A percentile compares a stretch with the other conserved stretches of the same genome.
phyloP scores from a whole-genome alignment of 2,113 vertebrate genomes.

The Tilapia sparmanii region DNA sequence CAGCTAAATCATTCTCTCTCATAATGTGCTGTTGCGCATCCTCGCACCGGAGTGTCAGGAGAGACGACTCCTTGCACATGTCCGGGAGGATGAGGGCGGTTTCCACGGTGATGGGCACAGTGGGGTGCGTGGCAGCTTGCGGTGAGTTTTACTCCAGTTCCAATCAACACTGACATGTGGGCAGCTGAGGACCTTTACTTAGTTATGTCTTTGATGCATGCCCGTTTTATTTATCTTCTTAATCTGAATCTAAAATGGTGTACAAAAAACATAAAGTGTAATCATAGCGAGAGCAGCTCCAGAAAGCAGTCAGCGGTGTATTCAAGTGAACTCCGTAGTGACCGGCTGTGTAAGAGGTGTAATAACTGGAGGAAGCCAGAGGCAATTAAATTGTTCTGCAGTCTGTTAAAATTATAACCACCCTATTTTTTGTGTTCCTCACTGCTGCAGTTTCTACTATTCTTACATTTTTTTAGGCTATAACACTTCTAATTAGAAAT shows the following conservation, averaged over 20 bases:
- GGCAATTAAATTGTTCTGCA: neutral
- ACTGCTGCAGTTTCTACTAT: neutral
- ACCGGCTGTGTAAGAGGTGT: neutral
- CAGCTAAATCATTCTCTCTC: constrained; percentile 19
- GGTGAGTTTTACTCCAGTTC: neutral
- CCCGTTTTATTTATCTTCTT: neutral
- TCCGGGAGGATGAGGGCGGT: neutral
- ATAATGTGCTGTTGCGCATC: neutral
- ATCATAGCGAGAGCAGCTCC: neutral
- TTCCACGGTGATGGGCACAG: neutral
- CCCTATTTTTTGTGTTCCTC: neutral
- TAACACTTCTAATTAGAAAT: neutral
- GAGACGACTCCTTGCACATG: constrained; percentile 2
- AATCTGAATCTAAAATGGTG: neutral
- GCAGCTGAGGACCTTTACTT: neutral
- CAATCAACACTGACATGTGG: neutral
- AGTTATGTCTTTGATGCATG: neutral
- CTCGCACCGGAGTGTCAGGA: neutral
- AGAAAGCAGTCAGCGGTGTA: neutral
- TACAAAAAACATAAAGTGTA: neutral
- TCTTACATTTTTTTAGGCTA: neutral
- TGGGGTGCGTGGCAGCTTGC: neutral
- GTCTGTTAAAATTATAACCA: neutral
- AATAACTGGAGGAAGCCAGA: neutral
- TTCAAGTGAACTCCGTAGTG: neutral